These are phyloP conservation scores for Phaetusa simplex DNA, from an alignment of 2,113 vertebrate species.

Conservation along the genomic window DNA sequence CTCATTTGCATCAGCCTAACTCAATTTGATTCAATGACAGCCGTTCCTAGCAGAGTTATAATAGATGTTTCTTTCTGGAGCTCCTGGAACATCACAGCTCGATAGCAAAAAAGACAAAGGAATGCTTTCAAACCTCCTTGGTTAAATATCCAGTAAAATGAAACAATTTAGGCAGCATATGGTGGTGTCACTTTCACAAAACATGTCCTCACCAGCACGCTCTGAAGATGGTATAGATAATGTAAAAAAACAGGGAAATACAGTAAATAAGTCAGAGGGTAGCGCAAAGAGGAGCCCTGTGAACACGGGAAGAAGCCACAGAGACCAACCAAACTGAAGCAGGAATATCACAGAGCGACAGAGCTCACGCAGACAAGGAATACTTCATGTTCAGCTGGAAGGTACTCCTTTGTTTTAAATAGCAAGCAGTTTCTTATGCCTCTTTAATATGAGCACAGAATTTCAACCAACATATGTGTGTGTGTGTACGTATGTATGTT, in stretches of 20 bases:
- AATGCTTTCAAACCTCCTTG: neutral
- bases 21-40: conserved; percentile 9
- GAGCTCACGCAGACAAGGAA: neutral
- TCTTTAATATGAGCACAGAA: neutral
- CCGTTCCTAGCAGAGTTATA: neutral
- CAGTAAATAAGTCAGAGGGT: neutral
- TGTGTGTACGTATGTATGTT: neutral
- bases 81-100: conserved; percentile 2
- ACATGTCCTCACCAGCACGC: neutral
- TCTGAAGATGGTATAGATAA: neutral
- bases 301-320: neutral
- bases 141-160: neutral
- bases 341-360: neutral
- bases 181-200: neutral
- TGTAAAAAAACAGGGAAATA: neutral
- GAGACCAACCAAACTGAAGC: neutral
- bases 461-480: neutral
- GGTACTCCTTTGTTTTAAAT: neutral
- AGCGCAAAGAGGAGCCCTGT: neutral
- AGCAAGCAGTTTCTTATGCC: neutral
- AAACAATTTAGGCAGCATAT: neutral
- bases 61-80: neutral
- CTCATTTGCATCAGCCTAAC: conserved; percentile 28
- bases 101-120: neutral
- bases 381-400: neutral